Evolutionary conservation across 2,113 vertebrate species (phyloP).

Genomic region (Otocyon megalotis): DNA sequence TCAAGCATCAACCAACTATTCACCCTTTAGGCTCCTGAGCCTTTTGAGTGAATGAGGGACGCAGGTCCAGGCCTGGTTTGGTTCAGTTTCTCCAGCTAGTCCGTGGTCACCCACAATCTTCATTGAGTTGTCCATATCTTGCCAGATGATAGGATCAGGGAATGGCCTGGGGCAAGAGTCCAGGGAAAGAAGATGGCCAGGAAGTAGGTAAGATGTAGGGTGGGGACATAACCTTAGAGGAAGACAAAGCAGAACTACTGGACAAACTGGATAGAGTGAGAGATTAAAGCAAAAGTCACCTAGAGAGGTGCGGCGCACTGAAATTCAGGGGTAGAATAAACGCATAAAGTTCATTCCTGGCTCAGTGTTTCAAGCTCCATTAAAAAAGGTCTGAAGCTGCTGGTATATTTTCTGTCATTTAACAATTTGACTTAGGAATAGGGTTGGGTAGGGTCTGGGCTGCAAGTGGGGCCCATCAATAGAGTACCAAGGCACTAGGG

Average conservation of each 20-base stretch:
- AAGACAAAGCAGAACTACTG: not conserved
- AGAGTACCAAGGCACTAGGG: slow-evolving; percentile 2
- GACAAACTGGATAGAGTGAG: not conserved
- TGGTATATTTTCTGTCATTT: slow-evolving; percentile 47
- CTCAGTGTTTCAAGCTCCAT: not conserved
- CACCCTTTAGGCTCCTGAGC: too few relatives aligned
- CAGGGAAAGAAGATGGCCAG: not conserved
- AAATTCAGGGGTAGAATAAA: not conserved
- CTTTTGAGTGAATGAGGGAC: too few relatives aligned
- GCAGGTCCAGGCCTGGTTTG: too few relatives aligned
- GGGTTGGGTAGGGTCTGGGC: not conserved
- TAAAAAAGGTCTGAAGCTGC: not conserved
- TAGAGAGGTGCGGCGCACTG: not conserved
- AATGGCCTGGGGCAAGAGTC: not conserved
- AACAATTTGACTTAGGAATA: slow-evolving; percentile 25
- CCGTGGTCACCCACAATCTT: too few relatives aligned
- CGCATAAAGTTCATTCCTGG: not conserved
- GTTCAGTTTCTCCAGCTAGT: too few relatives aligned
- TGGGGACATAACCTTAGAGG: not conserved
- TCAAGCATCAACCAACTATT: too few relatives aligned
- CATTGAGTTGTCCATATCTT: not conserved
- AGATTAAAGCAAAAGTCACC: not conserved
- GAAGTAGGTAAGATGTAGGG: not conserved
- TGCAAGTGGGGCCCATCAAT: not conserved
- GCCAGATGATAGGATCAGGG: not conserved